These are phyloP conservation scores for Microctenopoma steveboyesi DNA, from an alignment of 2,797 vertebrate genomes.

Conservation along the genomic window DNA sequence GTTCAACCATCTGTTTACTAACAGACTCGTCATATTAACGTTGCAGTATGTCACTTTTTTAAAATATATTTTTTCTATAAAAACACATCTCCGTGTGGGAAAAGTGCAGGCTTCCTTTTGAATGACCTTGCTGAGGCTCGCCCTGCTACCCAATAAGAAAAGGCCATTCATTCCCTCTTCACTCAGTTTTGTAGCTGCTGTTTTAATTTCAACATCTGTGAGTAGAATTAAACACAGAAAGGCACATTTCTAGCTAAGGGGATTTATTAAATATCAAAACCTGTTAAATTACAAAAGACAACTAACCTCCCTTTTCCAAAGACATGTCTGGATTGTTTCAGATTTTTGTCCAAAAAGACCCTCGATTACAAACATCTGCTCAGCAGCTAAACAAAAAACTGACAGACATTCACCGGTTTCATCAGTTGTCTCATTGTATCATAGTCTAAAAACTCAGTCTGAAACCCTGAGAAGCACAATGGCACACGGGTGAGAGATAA, in stretches of 20 bases:
- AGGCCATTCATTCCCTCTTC: too few species aligned
- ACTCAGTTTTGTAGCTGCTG: too few species aligned
- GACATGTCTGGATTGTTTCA: not conserved
- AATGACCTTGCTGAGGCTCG: too few species aligned
- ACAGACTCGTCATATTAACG: too few species aligned
- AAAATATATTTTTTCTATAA: too few species aligned
- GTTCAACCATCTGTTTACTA: too few species aligned
- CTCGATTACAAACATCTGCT: not conserved
- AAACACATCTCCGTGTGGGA: too few species aligned
- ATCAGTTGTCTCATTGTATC: slow-evolving; percentile 24
- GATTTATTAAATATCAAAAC: slow-evolving; percentile 73
- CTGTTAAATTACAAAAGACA: slow-evolving; percentile 51
- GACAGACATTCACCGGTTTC: slow-evolving; percentile 3
- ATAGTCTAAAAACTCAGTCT: slow-evolving; percentile 12
- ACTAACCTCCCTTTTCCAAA: slow-evolving; percentile 12
- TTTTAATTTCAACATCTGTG: too few species aligned
- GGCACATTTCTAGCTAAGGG: slow-evolving; percentile 6
- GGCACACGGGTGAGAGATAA: slow-evolving; percentile 11
- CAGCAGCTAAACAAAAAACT: slow-evolving; percentile 10
- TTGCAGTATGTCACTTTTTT: too few species aligned
- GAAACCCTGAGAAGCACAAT: slow-evolving; percentile 40
- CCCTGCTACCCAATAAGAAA: too few species aligned
- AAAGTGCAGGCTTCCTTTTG: too few species aligned
- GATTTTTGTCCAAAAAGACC: slow-evolving; percentile 4
- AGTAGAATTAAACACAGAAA: not conserved